A percentile compares a stretch with the other conserved stretches of the same genome.
Conservation (phyloP, 2,113 vertebrate genomes). For the Cepphus grylle region DNA sequence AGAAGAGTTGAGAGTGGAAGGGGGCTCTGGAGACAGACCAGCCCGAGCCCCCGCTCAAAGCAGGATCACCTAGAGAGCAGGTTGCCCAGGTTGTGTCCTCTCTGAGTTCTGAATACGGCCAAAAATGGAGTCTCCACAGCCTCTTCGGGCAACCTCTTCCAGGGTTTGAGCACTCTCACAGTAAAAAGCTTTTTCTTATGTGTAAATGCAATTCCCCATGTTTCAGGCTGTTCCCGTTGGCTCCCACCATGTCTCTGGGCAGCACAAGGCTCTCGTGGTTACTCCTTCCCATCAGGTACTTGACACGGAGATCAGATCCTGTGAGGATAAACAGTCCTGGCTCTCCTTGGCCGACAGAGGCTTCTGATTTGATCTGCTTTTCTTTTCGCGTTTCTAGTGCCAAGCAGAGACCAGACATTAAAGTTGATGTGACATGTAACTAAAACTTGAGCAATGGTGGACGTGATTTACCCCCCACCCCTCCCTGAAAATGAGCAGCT, state of each 20-base stretch:
- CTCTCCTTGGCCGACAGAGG: background rate
- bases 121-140: background rate
- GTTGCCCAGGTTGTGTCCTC: background rate
- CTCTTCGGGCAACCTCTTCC: background rate
- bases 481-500: background rate
- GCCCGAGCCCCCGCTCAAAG: background rate
- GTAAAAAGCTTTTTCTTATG: background rate
- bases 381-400: background rate
- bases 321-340: background rate
- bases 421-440: background rate
- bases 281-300: background rate
- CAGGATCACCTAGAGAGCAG: background rate
- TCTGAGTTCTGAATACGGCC: background rate
- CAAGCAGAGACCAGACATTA: background rate
- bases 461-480: fast-evolving
- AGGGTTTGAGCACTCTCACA: background rate
- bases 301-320: background rate
- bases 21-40: background rate
- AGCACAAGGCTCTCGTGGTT: background rate
- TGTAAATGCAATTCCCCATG: background rate
- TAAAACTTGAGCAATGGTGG: background rate
- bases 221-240: background rate
- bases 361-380: background rate
- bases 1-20: background rate
- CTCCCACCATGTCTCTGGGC: background rate